Evolutionary conservation across 1,140 invertebrate species (phyloP).

Genomic region (Halotydeus destructor): DNA sequence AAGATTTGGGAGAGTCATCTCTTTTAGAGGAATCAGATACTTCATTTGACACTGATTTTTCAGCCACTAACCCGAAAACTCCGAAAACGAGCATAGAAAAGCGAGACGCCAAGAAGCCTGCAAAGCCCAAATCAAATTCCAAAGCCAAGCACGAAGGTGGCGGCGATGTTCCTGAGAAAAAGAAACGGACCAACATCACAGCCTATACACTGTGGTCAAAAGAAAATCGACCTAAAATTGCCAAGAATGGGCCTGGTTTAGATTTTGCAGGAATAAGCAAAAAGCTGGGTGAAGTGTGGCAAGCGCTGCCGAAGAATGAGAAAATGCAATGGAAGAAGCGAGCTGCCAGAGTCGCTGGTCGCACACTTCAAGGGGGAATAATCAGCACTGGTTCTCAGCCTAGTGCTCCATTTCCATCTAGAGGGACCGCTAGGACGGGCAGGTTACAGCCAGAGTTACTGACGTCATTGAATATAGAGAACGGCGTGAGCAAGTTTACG

Average conservation of each 20-base stretch:
- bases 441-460: slow-evolving; percentile 26
- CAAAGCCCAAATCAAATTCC: background rate
- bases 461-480: background rate
- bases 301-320: slow-evolving; percentile 21
- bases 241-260: slow-evolving; percentile 40
- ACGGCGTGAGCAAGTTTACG: background rate
- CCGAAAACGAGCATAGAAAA: slow-evolving; percentile 6
- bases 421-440: slow-evolving; percentile 27
- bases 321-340: slow-evolving; percentile 42
- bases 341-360: slow-evolving; percentile 45
- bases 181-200: slow-evolving; percentile 32
- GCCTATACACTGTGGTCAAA: slow-evolving; percentile 77
- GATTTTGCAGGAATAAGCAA: slow-evolving; percentile 24
- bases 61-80: background rate
- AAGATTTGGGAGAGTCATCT: slow-evolving; percentile 4
- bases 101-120: slow-evolving; percentile 34
- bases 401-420: slow-evolving; percentile 22
- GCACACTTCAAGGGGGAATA: slow-evolving; percentile 21
- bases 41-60: background rate
- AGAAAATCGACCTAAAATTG: slow-evolving; percentile 47
- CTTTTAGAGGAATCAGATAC: slow-evolving; percentile 1
- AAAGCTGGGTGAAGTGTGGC: slow-evolving; percentile 27
- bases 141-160: slow-evolving; percentile 7
- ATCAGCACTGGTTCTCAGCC: background rate
- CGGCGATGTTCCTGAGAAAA: slow-evolving; percentile 1